Evolutionary conservation across 1,140 invertebrate genomes (phyloP), one percentile per base, ranked within the genome.

Genomic region (Episyrphus balteatus): DNA sequence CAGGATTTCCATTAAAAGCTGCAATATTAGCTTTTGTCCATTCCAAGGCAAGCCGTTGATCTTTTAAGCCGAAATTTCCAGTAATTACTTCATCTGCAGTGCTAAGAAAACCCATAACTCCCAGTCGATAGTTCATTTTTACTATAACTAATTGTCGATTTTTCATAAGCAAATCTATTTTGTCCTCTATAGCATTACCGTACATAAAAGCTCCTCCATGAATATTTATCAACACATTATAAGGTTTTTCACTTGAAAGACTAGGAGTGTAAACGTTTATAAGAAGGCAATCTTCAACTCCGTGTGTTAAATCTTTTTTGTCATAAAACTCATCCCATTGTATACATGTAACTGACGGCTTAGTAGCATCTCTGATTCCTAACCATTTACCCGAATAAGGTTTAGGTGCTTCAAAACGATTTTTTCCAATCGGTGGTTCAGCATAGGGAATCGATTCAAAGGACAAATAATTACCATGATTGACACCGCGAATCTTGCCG

Each of bases 81-180:
- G 73, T 67, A 18, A 70, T 71, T 6, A 51, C 33, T 1, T 55
- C 47, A 49, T 62, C 51, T 3, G 65, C 57, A 1, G 76, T 53
- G 51, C 74, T 76, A 1, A 84, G 55, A 55, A 80, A 83, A 26
- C 79, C 79, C 15, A 78, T 2, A 17, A 30, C 70, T 17, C 78
- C 79, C 21, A 83, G 52, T n/a, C 82, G 61, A 57, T 81, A 83
- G 57, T 80, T 81, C 2, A 83, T 62, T 9, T 73, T 77, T 0
- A 82, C 81, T 19, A 76, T 63, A 11, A 83, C 72, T 11, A 82
- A 56, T 49, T 81, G 72, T 12, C 60, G 55, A 36, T 73, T 48
- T 18, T 73, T 76, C 71, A 85, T 75, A 0, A 84, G 47, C 53
- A 73, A 70, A 9, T 70, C 58, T 1, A 80, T 71, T 1, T 70